Base-by-base conservation (phyloP, 1,140 invertebrate species). In the Zaprionus lachaisei region DNA sequence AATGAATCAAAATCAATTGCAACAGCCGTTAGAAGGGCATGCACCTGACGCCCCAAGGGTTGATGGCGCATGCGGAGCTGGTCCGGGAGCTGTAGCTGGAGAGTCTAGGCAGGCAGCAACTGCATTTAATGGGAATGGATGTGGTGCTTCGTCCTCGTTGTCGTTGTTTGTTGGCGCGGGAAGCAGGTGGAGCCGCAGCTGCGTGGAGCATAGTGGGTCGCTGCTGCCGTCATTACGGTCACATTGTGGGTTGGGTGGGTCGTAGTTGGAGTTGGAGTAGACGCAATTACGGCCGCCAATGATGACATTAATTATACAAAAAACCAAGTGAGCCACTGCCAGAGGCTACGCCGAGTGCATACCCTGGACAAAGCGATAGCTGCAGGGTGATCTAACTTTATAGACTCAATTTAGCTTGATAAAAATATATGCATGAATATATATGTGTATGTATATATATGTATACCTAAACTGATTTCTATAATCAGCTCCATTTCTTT, bases 1-100 rank as follows among this genome's bases (percentile, higher is more conserved):
- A 78, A 86, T 83, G 70, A 83, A 83, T 87, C 84, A 78, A 87
- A 87, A 87, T 89, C 83, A 83, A 83, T 83, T 83, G 81, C 77
- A 78, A 41, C 58, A 62, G 61, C 58, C 72, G 66, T 63, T 68
- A 68, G 71, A 73, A 24, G 31, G 31, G 28, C 54, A 17, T 72
- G 70, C 79, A 78, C 67, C 82, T 69, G 79, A 62, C 72, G 47
- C 57, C 37, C 34, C 34, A 51, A 34, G 17, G 14, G 41, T 7
- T n/a, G 31, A 34, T 9, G 26, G 26, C 6, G 26, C 26, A 9
- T 2, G 28, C 9, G 28, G 28, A 9, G 7, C 24, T 26, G 24
- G 24, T 26, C 2, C 3, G 2, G 24, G 24, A 5, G 24, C 28
- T 28, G 6, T 28, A 31, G 28, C 7, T 31, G 28, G 0, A 9